Base-by-base conservation (phyloP, 2,113 vertebrate species). In the Arvicanthis niloticus region DNA sequence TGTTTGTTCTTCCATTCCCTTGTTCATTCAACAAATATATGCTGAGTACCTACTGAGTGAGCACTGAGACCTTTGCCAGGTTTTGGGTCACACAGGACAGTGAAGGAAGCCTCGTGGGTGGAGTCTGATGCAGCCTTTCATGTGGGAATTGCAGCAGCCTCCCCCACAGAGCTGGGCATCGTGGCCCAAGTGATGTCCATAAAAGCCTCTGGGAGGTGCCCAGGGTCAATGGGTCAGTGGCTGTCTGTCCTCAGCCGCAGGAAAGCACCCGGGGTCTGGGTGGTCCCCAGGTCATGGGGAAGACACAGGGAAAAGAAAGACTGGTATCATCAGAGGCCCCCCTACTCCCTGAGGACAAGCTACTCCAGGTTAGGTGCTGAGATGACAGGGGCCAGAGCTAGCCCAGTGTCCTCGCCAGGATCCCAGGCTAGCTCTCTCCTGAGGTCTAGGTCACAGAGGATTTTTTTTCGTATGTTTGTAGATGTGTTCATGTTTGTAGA, bases 91-190 rank as follows among this genome's bases (percentile, higher is more conserved):
- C 29, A 2, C 9, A 10, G 19, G 31, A 37, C 7, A 51, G 75
- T 0, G 0, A 17, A 84, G 56, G 42, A 73, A 17, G 0, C 0
- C 51, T 45, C 45, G 0, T 2, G 31, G 56, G 16, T n/a, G 2
- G 51, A 2, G 2, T 11, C 0, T 2, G 45, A 34, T 4, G 7
- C 34, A 0, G 0, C 29, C 26, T 17, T 58, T 11, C 0, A 3
- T 34, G n/a, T 7, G 45, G 22, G 48, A 17, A 76, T 4, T 19
- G 7, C 0, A 3, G 37, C 5, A 10, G 88, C 70, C 77, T 40
- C 78, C 51, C 60, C 67, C 19, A 2, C 1, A 56, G 6, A 68
- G 29, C 60, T 22, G 94, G 67, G 80, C 89, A 11, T 37, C 29
- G 0, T 19, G 72, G 29, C 34, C 45, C 48, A 22, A 13, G 53